A percentile compares a stretch with the other conserved stretches of the same genome.
Evolutionary conservation across 2,113 vertebrate species (phyloP).

Genomic region (Alethe castanea): DNA sequence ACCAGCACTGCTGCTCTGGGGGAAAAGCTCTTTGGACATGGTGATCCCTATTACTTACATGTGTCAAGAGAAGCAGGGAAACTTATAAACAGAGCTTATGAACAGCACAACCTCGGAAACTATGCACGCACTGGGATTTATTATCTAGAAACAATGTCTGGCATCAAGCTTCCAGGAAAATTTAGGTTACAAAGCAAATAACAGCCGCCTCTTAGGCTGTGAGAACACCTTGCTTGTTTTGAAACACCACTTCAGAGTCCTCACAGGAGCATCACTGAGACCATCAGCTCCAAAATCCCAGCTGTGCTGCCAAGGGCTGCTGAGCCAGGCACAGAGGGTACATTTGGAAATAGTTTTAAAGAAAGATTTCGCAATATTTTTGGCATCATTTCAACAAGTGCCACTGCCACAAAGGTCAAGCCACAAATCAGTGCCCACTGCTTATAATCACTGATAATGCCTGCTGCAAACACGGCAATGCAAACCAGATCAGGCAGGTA

Average conservation of each 20-base stretch:
- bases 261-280: accelerated
- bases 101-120: not conserved
- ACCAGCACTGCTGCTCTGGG: not conserved
- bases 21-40: not conserved
- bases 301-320: not conserved
- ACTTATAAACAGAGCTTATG: not conserved
- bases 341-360: conserved; percentile 2
- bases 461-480: not conserved
- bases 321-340: not conserved
- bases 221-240: not conserved
- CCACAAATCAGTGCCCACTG: not conserved
- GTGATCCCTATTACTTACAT: not conserved
- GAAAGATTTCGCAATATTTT: not conserved
- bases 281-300: not conserved
- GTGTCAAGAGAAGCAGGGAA: not conserved
- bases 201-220: not conserved
- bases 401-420: not conserved
- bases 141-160: conserved; percentile 26
- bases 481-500: not conserved
- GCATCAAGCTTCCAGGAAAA: conserved; percentile 26
- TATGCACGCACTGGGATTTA: conserved; percentile 5
- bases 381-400: not conserved
- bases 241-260: not conserved
- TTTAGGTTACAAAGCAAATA: conserved; percentile 6
- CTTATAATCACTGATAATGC: not conserved